Conservation (phyloP, 2,113 vertebrate genomes). For the Tachycineta bicolor region DNA sequence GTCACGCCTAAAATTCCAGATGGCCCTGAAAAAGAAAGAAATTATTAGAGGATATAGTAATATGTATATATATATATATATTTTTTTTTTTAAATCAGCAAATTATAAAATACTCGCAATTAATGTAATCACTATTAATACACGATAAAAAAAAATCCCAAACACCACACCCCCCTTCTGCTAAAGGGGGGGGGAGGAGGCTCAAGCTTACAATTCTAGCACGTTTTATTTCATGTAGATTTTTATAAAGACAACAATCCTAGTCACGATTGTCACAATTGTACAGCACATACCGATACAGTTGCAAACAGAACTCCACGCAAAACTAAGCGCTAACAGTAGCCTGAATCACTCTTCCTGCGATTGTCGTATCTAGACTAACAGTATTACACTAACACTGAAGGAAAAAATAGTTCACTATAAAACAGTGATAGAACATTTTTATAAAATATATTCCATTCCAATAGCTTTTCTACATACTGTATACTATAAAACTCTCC, state of each 20-base stretch:
- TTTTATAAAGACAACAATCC: conserved; percentile 72
- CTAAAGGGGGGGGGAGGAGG: background rate
- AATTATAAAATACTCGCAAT: background rate
- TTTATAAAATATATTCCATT: conserved; percentile 81
- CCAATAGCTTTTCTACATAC: conserved; percentile 78
- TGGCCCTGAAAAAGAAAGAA: background rate
- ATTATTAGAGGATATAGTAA: background rate
- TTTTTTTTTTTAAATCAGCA: background rate
- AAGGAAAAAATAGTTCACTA: conserved; percentile 73
- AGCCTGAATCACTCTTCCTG: conserved; percentile 67
- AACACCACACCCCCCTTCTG: background rate
- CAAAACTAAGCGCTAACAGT: conserved; percentile 37
- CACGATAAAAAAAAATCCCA: background rate
- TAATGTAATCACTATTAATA: background rate
- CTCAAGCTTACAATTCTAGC: conserved; percentile 68
- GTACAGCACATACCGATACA: conserved; percentile 66
- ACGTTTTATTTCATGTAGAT: conserved; percentile 68
- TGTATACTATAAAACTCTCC: conserved; percentile 71
- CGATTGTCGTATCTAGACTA: conserved; percentile 70
- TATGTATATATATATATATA: too few species aligned
- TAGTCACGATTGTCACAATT: conserved; percentile 70
- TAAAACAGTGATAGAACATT: conserved; percentile 77
- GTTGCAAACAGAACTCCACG: conserved; percentile 58
- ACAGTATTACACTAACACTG: conserved; percentile 68
- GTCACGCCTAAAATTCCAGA: background rate